Base-by-base conservation (phyloP, 2,113 vertebrate species). In the Anoplopoma fimbria region DNA sequence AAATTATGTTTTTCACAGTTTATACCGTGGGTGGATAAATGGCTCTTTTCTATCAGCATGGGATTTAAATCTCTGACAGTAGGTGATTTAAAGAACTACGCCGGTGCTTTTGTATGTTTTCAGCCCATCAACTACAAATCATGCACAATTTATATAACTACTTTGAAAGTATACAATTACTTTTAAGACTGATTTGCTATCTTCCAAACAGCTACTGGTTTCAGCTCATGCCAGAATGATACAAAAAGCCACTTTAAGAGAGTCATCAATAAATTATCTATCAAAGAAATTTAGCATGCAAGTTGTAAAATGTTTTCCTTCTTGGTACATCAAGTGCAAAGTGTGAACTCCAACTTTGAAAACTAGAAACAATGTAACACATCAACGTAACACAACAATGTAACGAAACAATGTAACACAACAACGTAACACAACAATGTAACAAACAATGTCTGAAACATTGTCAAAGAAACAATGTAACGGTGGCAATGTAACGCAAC, bases 41-140 rank as follows among this genome's bases (percentile, higher is more conserved):
- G 25, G 10, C 42, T 77, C 47, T 64, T 55, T 58, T 64, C 73
- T 9, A 42, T 33, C 74, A 83, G 61, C 40, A 17, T n/a, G 67
- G 40, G 12, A 29, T 72, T 58, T 49, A 49, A 77, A 83, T 73
- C 25, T 49, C 29, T 27, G 45, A 70, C 65, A 70, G 34, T 1
- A 1, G 45, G 7, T 49, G 60, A 77, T 71, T 71, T 47, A 77
- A 65, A 58, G 42, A 4, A 45, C 13, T 55, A 19, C 13, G 2
- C 42, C 27, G 33, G 4, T 42, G 49, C 49, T 34, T 53, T 57
- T 70, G 55, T 40, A 69, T 21, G 38, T 42, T 62, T n/a, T 31
- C 10, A 63, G 53, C 21, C 58, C 27, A 57, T 58, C 34, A 36
- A 42, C 45, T 49, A 21, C 9, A 69, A 75, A 76, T 47, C 9